Evolutionary conservation across 2,888 invertebrate species (phyloP).

Genomic region (Hypena proboscidalis): DNA sequence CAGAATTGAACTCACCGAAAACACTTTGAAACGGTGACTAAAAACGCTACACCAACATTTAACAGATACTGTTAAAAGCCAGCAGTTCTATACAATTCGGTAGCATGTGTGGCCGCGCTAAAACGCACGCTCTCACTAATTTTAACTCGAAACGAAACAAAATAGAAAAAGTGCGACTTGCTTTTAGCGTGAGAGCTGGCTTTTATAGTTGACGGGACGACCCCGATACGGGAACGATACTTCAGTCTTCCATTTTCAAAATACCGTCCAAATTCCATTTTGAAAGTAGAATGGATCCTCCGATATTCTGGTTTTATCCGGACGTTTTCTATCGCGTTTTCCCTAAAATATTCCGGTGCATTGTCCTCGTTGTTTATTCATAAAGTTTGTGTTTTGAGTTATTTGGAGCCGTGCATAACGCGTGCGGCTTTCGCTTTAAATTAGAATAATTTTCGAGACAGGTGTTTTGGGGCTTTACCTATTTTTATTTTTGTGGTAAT

Average conservation of each 20-base stretch:
- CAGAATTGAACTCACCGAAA: too few species aligned
- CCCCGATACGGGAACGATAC: slow-evolving; percentile 23
- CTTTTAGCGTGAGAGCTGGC: slow-evolving; percentile 51
- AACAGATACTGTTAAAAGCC: slow-evolving; percentile 23
- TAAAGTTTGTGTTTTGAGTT: slow-evolving; percentile 20
- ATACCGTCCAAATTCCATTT: slow-evolving; percentile 18
- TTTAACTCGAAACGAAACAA: slow-evolving; percentile 49
- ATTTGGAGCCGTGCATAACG: slow-evolving; percentile 27
- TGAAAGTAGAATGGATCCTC: slow-evolving; percentile 14
- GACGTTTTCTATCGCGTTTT: neutral
- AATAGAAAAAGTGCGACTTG: slow-evolving; percentile 51
- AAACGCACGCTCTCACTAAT: slow-evolving; percentile 49
- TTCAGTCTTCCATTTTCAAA: slow-evolving; percentile 11
- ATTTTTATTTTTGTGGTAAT: too few species aligned
- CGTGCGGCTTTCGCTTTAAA: slow-evolving; percentile 20
- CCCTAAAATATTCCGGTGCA: slow-evolving; percentile 15
- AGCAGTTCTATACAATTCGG: slow-evolving; percentile 8
- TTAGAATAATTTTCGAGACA: slow-evolving; percentile 30
- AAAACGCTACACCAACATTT: too few species aligned
- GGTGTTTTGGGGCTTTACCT: slow-evolving; percentile 1
- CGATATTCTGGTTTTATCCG: neutral
- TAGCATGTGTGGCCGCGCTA: slow-evolving; percentile 30
- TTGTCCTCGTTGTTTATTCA: slow-evolving; percentile 25
- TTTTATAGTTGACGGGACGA: slow-evolving; percentile 36
- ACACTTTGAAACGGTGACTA: too few species aligned